A percentile compares a stretch with the other conserved stretches of the same genome.
Evolutionary conservation across 2,888 invertebrate species (phyloP).

Genomic region (Desoria tigrina): DNA sequence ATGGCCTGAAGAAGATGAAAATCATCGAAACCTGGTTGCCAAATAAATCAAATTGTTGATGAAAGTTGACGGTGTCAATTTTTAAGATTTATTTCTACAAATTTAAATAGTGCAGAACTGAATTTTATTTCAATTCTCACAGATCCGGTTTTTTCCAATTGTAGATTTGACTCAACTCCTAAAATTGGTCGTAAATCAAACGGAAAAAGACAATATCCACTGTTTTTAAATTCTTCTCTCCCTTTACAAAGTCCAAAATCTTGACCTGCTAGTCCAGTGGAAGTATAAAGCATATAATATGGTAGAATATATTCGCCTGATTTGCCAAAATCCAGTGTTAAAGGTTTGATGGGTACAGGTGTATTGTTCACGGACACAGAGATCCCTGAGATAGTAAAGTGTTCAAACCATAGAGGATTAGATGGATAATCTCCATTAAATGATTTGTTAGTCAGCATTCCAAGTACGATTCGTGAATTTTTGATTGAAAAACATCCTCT

Average conservation of each 20-base stretch:
- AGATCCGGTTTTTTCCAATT: constrained; percentile 26
- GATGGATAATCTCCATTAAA: constrained; percentile 45
- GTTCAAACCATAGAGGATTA: constrained; percentile 52
- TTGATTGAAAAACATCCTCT: constrained; percentile 55
- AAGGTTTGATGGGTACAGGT: constrained; percentile 43
- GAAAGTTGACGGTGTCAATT: too few relatives aligned
- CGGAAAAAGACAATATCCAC: constrained; percentile 25
- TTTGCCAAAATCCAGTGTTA: constrained; percentile 32
- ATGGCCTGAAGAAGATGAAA: too few relatives aligned
- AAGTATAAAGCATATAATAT: constrained; percentile 27
- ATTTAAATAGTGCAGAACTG: neutral
- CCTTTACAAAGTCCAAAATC: constrained; percentile 11
- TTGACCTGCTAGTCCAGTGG: constrained; percentile 15
- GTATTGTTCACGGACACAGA: constrained; percentile 47
- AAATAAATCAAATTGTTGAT: too few relatives aligned
- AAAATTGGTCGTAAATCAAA: constrained; percentile 27
- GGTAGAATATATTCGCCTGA: neutral
- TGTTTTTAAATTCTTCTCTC: neutral
- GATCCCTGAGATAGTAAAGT: constrained; percentile 43
- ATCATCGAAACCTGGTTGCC: too few relatives aligned
- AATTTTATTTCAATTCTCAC: constrained; percentile 34
- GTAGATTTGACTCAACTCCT: constrained; percentile 16
- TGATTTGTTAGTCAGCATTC: constrained; percentile 48
- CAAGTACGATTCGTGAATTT: constrained; percentile 54
- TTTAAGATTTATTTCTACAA: too few relatives aligned